Base-by-base conservation (phyloP, 2,888 invertebrate species). In the Leptura quadrifasciata region DNA sequence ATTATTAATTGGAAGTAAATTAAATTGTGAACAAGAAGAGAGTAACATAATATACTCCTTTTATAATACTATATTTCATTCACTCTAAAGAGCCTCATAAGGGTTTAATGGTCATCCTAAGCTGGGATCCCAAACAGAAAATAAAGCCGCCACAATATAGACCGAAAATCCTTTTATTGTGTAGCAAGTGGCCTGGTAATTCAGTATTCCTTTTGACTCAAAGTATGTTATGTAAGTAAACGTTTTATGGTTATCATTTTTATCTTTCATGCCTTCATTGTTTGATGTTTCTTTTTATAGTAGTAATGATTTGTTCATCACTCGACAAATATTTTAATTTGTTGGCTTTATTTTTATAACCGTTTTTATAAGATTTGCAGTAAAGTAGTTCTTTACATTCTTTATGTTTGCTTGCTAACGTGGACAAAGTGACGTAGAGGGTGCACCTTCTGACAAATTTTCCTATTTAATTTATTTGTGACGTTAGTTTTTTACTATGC, bases 191-290 rank as follows among this genome's bases (percentile, higher is more conserved):
- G 79, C 80, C 82, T 80, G 77, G 78, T 81, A 81, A 84, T 85
- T 85, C 75, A 75, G 80, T 80, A 84, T 84, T 85, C 84, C 85
- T 82, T 84, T 85, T 85, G 84, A 84, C 74, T 80, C 83, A 84
- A 85, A 85, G 84, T 71, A 60, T 58, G 76, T 82, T 81, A 81
- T 83, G 79, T 80, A 81, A 83, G 83, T 81, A 84, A 83, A 83
- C 82, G 80, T 84, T 84, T 84, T 84, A 84, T 79, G 82, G 80
- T 80, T 82, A 84, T 84, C 82, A 84, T 83, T 83, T 84, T 84
- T 81, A 81, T 84, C 80, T 79, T 78, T 75, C 75, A 39, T 73
- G 70, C 64, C 47, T 73, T 71, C 77, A 71, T 72, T 77, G 76
- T 76, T 77, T 75, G 77, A 72, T 27, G 73, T 65, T 79, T 78